phyloP scores from a whole-genome alignment of 2,888 invertebrate genomes.

The Platynereis dumerilii region DNA sequence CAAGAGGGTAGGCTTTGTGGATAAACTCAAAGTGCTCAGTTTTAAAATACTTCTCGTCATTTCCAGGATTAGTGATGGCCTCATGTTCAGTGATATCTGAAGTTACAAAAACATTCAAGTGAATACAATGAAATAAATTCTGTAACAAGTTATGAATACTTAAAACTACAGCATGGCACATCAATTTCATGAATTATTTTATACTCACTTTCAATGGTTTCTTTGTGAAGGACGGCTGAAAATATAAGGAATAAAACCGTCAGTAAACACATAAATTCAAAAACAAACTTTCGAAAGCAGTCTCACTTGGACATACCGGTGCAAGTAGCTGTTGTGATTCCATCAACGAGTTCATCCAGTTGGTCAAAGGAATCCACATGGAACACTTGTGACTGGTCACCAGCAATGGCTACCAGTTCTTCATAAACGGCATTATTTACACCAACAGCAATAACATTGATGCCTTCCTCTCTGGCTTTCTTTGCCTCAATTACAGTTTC shows the following conservation, averaged over 20 bases:
- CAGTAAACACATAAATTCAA: neutral
- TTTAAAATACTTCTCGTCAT: conserved; percentile 20
- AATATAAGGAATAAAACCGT: neutral
- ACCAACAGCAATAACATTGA: conserved; percentile 13
- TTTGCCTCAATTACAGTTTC: neutral
- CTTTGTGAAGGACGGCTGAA: neutral
- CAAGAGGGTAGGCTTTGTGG: conserved; percentile 17
- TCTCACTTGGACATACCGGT: conserved; percentile 4
- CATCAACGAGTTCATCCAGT: conserved; percentile 4
- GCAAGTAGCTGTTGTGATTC: conserved; percentile 13
- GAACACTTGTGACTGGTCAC: conserved; percentile 19
- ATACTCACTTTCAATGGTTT: conserved; percentile 3
- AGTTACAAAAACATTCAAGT: neutral
- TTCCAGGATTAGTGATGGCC: conserved; percentile 15
- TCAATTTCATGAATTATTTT: no score
- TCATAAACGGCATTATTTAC: neutral
- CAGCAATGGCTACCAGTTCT: conserved; percentile 16
- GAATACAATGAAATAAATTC: no score
- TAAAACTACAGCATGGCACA: no score
- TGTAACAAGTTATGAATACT: no score
- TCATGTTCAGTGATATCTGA: conserved; percentile 16
- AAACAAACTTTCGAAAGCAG: no score
- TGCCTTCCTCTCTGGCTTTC: conserved; percentile 7
- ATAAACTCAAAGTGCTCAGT: conserved; percentile 16
- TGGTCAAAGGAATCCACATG: conserved; percentile 12